A percentile compares a stretch with the other conserved stretches of the same genome.
Conservation (phyloP, 2,113 vertebrate species). For the Megaceryle maxima region DNA sequence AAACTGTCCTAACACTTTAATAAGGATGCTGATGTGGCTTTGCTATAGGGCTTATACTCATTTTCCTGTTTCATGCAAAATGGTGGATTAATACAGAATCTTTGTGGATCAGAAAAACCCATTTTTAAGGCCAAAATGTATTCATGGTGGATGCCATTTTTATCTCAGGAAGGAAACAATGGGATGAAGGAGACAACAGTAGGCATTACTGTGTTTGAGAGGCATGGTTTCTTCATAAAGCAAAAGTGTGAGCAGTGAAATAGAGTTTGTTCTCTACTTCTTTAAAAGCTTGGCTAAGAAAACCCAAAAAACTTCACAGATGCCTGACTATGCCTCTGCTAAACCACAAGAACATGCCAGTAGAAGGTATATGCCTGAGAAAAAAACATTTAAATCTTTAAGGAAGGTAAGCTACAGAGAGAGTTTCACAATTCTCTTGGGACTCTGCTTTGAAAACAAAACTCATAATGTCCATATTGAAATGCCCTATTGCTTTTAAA, state of each 20-base stretch:
- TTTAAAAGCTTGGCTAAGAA: not conserved
- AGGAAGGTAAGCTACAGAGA: not conserved
- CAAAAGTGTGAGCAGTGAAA: not conserved
- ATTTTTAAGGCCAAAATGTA: slow-evolving; percentile 21
- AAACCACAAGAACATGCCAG: slow-evolving; percentile 17
- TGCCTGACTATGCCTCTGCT: not conserved
- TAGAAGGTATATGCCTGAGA: not conserved
- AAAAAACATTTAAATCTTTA: slow-evolving; percentile 18
- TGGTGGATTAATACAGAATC: not conserved
- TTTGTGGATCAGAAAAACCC: not conserved
- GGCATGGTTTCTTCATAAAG: not conserved
- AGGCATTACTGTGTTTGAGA: not conserved
- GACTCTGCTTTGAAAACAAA: slow-evolving; percentile 50
- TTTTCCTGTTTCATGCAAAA: not conserved
- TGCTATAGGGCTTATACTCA: not conserved
- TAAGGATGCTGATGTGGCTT: not conserved
- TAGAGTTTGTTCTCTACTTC: not conserved
- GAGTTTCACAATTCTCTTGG: slow-evolving; percentile 40
- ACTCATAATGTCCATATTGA: not conserved
- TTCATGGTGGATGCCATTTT: not conserved
- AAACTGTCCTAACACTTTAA: not conserved
- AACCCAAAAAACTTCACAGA: not conserved
- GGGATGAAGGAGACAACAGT: not conserved
- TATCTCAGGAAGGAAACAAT: slow-evolving; percentile 17
- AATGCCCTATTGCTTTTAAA: slow-evolving; percentile 27